phyloP scores from a whole-genome alignment of 2,888 invertebrate species.

The Eupithecia insigniata region DNA sequence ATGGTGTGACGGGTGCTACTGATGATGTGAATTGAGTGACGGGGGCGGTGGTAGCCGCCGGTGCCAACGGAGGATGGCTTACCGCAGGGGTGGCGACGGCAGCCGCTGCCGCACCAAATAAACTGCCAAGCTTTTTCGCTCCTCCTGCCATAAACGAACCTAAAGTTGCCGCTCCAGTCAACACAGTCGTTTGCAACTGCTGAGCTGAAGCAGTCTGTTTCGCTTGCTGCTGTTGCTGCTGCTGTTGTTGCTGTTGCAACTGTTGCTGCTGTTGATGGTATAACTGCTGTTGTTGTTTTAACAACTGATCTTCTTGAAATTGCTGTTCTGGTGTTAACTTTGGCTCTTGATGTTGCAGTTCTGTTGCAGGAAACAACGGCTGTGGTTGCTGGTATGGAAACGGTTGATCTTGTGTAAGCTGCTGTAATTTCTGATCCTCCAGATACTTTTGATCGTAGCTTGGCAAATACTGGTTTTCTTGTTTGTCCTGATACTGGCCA shows the following conservation, averaged over 20 bases:
- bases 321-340: constrained; percentile 53
- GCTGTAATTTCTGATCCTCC: constrained; percentile 49
- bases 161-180: constrained; percentile 78
- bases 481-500: constrained; percentile 50
- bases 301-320: constrained; percentile 49
- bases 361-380: constrained; percentile 49
- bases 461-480: constrained; percentile 55
- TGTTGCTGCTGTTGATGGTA: constrained; percentile 58
- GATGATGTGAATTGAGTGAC: constrained; percentile 62
- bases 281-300: constrained; percentile 56
- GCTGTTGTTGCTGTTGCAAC: constrained; percentile 59
- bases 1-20: constrained; percentile 65
- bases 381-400: constrained; percentile 52
- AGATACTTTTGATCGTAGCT: constrained; percentile 54
- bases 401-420: constrained; percentile 58
- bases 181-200: constrained; percentile 72
- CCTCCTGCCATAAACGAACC: constrained; percentile 81
- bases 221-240: constrained; percentile 67
- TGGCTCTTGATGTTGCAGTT: constrained; percentile 55
- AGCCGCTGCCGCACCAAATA: constrained; percentile 80
- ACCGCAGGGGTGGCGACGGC: constrained; percentile 70
- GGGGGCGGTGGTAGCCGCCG: constrained; percentile 53
- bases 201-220: constrained; percentile 71
- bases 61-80: constrained; percentile 56
- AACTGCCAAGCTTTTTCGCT: constrained; percentile 79